Evolutionary conservation across 2,888 invertebrate species (phyloP), one percentile per base, ranked within the genome.

Genomic region (Electrophaes corylata): DNA sequence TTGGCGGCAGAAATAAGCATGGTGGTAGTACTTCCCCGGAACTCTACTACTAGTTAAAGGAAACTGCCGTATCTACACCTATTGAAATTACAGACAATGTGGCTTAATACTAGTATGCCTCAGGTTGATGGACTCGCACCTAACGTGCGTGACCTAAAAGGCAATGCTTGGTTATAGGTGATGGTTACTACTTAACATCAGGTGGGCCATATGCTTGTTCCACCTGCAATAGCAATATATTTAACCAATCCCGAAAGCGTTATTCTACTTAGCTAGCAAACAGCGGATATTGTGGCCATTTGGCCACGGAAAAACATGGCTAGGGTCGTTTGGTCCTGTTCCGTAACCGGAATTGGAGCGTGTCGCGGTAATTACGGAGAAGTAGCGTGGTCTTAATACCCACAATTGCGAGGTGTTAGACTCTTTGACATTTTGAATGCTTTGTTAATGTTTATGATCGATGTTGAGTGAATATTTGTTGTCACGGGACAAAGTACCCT

Each of bases 281-380:
- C 49, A 56, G n/a, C n/a, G 50, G 56, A 50, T 50, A 45, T 43
- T n/a, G 16, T 23, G 20, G n/a, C 40, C 23, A 18, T 46, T 51
- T 26, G 19, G 19, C 23, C 19, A 43, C 55, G 37, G 23, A 37
- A 49, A 40, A 12, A 37, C 45, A 40, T 5, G 3, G 26, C 8
- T 43, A 14, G 12, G 40, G 40, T 19, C 48, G 26, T 31, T 43
- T 19, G 26, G 23, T 43, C 51, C 35, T 51, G 35, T 41, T 43
- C 14, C 2, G n/a, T n/a, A n/a, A n/a, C 3, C 4, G 43, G 19
- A 53, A 53, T 18, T 35, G 47, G 47, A 41, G 47, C 54, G 54
- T 54, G 47, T 33, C 45, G 6, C 4, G 3, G 12, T 46, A 31
- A 53, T 46, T 39, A 40, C 16, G n/a, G 16, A 39, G 12, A 16